Evolutionary conservation across 2,888 invertebrate genomes (phyloP).

Genomic region (Trilocha varians): DNA sequence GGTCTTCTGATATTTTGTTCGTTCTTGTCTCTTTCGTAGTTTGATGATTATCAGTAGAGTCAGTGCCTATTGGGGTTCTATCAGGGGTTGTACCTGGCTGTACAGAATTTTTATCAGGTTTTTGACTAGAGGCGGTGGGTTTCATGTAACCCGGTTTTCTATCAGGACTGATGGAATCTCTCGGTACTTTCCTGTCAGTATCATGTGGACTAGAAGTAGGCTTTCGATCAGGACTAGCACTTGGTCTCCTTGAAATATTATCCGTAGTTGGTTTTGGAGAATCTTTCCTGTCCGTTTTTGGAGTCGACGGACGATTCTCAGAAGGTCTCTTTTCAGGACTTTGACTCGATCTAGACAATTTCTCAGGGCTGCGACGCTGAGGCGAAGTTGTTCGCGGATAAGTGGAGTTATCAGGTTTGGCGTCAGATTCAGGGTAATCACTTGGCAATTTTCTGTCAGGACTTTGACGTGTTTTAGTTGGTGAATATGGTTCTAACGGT

Average conservation of each 20-base stretch:
- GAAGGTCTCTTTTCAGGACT: slow-evolving; percentile 28
- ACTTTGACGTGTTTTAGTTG: slow-evolving; percentile 21
- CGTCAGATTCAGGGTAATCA: slow-evolving; percentile 9
- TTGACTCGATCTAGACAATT: slow-evolving; percentile 16
- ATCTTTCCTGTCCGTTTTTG: not conserved
- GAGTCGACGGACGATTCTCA: not conserved
- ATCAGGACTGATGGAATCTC: slow-evolving; percentile 23
- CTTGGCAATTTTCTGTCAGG: slow-evolving; percentile 26
- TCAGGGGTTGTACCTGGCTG: slow-evolving; percentile 20
- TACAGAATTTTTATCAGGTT: slow-evolving; percentile 17
- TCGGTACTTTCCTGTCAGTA: slow-evolving; percentile 6
- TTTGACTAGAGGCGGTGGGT: slow-evolving; percentile 32
- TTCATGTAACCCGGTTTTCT: slow-evolving; percentile 42
- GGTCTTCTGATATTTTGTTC: slow-evolving; percentile 35
- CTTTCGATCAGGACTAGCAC: slow-evolving; percentile 20
- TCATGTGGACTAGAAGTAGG: slow-evolving; percentile 10
- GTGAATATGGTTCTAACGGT: slow-evolving; percentile 5
- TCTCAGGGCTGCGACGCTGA: slow-evolving; percentile 15
- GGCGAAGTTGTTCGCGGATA: slow-evolving; percentile 7
- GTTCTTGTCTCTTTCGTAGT: slow-evolving; percentile 18
- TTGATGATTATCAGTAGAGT: slow-evolving; percentile 23
- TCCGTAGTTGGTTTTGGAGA: slow-evolving; percentile 2
- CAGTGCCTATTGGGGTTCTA: slow-evolving; percentile 25
- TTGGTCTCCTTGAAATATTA: slow-evolving; percentile 9
- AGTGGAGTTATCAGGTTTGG: slow-evolving; percentile 7